Evolutionary conservation across 1,140 invertebrate species (phyloP).

Genomic region (Drosophila tristis): DNA sequence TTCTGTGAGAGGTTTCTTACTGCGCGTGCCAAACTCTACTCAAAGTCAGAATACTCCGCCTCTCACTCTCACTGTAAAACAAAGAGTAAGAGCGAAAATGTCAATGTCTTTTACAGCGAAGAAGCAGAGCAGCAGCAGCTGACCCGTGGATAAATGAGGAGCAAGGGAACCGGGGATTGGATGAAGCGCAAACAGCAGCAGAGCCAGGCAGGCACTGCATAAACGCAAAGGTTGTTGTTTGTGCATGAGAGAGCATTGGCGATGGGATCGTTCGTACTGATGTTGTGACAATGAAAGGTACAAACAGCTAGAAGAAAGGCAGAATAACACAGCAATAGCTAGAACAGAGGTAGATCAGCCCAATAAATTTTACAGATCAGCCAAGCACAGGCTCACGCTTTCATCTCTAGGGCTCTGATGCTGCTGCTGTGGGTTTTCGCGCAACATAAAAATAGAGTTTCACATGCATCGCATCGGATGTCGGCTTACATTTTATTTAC

Average conservation of each 20-base stretch:
- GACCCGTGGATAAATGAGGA: constrained; percentile 17
- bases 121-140: constrained; percentile 28
- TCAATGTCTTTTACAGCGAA: constrained; percentile 64
- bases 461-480: constrained; percentile 58
- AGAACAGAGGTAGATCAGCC: too few relatives aligned
- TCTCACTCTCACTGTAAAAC: constrained; percentile 2
- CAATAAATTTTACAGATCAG: not conserved
- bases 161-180: not conserved
- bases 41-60: too few relatives aligned
- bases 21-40: too few relatives aligned
- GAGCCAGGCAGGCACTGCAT: constrained; percentile 8
- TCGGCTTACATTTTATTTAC: constrained; percentile 60
- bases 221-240: constrained; percentile 41
- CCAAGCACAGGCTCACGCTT: constrained; percentile 11
- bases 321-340: not conserved
- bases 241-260: constrained; percentile 20
- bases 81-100: constrained; percentile 36
- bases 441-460: constrained; percentile 38
- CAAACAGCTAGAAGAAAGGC: not conserved
- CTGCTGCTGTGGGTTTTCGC: constrained; percentile 12
- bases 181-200: constrained; percentile 22
- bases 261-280: constrained; percentile 11
- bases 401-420: constrained; percentile 10
- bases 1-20: too few relatives aligned
- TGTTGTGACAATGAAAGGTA: constrained; percentile 17